Evolutionary conservation across 2,113 vertebrate genomes (phyloP).

Genomic region (Notothenia rossii): DNA sequence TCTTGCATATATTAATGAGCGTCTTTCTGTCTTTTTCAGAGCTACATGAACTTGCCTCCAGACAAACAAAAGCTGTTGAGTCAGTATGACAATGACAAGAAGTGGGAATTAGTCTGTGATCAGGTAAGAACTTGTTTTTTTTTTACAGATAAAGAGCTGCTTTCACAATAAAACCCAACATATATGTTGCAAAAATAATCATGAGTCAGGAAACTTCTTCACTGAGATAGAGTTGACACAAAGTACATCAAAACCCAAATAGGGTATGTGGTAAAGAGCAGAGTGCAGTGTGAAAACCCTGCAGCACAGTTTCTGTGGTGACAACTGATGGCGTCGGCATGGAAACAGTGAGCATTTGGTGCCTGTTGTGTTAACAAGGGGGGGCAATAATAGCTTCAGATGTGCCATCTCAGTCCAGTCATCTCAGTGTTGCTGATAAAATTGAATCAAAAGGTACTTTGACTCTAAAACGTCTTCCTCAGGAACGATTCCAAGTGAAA

Average conservation of each 20-base stretch:
- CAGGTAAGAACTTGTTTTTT: constrained; percentile 82
- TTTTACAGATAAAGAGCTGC: background rate
- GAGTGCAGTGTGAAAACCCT: constrained; percentile 1
- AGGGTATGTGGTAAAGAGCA: background rate
- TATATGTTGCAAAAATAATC: background rate
- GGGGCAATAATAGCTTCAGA: constrained; percentile 8
- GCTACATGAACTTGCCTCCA: constrained; percentile 95
- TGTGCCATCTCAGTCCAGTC: background rate
- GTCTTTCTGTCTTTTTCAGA: constrained; percentile 80
- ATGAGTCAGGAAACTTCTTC: background rate
- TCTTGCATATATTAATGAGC: background rate
- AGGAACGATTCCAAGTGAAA: constrained; percentile 98
- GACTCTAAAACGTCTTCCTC: constrained; percentile 1
- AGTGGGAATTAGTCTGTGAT: constrained; percentile 97
- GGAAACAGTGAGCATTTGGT: constrained; percentile 61
- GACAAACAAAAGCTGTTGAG: constrained; percentile 93
- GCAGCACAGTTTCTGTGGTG: constrained; percentile 36
- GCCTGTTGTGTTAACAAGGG: constrained; percentile 28
- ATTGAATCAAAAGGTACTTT: background rate
- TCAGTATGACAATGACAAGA: constrained; percentile 96
- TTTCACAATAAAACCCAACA: background rate
- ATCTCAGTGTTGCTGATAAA: background rate
- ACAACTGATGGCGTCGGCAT: constrained; percentile 48
- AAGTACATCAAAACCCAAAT: too few species aligned
- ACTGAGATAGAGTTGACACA: too few species aligned